Evolutionary conservation across 2,888 invertebrate genomes (phyloP).

Genomic region (Lithophane socia): DNA sequence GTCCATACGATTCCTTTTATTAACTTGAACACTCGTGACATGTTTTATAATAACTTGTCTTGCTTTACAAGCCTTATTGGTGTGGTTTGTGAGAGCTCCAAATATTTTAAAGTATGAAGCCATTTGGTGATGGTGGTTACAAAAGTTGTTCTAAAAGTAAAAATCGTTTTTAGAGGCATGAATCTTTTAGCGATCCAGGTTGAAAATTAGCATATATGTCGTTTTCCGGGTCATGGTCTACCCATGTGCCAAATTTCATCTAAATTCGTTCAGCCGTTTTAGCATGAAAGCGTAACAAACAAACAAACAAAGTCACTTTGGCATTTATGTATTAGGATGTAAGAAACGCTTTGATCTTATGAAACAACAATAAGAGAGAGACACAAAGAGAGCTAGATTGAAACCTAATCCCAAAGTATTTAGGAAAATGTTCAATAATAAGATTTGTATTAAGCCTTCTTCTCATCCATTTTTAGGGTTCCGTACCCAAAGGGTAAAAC

Average conservation of each 20-base stretch:
- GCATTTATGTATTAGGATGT: background rate
- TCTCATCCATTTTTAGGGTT: background rate
- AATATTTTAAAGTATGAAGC: constrained; percentile 1
- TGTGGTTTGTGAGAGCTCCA: constrained; percentile 16
- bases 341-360: background rate
- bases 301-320: too few species aligned
- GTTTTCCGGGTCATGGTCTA: too few species aligned
- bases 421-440: background rate
- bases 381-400: background rate
- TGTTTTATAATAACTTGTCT: constrained; percentile 53
- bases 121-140: background rate
- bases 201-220: too few species aligned
- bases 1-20: constrained; percentile 44
- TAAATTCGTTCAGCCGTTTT: too few species aligned
- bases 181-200: background rate
- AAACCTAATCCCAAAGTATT: background rate
- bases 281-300: too few species aligned
- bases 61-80: constrained; percentile 17
- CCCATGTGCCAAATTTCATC: too few species aligned
- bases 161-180: background rate
- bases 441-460: background rate
- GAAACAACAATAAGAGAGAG: background rate
- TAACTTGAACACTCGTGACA: constrained; percentile 49
- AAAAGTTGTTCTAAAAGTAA: background rate
- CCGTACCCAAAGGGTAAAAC: too few species aligned